These are phyloP conservation scores for Globia sparganii DNA, from an alignment of 2,888 invertebrate species.

Conservation along the genomic window DNA sequence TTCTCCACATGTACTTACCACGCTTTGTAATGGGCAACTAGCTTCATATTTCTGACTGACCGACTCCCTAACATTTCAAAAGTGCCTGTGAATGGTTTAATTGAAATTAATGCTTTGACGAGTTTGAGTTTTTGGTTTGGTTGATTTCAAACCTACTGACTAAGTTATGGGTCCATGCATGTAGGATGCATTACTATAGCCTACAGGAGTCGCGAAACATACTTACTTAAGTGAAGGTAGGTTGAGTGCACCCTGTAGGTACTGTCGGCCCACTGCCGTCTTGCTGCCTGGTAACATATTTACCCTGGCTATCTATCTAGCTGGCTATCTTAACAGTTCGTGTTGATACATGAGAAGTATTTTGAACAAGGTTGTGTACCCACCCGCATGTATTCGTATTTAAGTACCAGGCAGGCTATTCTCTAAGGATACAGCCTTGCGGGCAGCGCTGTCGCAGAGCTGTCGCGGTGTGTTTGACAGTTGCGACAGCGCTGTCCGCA, in stretches of 20 bases:
- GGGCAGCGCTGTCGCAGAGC: no score
- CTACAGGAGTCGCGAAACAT: background rate
- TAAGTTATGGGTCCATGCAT: no score
- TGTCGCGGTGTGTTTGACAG: no score
- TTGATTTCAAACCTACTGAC: background rate
- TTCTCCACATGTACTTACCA: no score
- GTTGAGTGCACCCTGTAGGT: background rate
- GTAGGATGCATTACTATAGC: background rate
- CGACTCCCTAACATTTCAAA: no score
- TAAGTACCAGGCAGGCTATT: background rate
- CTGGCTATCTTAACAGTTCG: background rate
- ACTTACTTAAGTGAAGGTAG: background rate
- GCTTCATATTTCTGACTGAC: no score
- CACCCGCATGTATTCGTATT: conserved; percentile 4
- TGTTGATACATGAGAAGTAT: background rate
- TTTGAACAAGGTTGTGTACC: conserved; percentile 15
- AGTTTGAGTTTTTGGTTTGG: background rate
- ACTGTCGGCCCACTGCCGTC: background rate
- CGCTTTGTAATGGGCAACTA: no score
- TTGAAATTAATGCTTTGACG: no score
- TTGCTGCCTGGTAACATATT: background rate
- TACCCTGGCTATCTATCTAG: background rate
- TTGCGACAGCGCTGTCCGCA: no score
- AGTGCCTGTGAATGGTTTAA: no score
- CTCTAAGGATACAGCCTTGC: no score